These are phyloP conservation scores for Menura novaehollandiae DNA, from an alignment of 2,113 vertebrate species.

Conservation along the genomic window DNA sequence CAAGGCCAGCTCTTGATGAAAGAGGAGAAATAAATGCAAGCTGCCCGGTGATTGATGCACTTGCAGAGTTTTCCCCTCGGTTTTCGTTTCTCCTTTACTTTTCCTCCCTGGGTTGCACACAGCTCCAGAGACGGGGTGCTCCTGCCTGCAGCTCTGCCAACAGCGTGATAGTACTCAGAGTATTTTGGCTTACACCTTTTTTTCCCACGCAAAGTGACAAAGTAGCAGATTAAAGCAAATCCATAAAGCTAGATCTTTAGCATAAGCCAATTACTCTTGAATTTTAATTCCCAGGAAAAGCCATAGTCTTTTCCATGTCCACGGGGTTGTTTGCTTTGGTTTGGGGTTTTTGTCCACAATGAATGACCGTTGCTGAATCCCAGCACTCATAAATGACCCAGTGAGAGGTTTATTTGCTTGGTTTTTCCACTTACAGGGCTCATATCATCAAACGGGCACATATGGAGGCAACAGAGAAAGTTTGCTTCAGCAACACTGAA, in stretches of 20 bases:
- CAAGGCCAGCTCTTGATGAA: neutral
- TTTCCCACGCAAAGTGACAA: slow-evolving; percentile 57
- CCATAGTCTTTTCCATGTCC: neutral
- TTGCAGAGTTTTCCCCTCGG: neutral
- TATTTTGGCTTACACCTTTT: slow-evolving; percentile 63
- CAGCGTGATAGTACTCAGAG: slow-evolving; percentile 45
- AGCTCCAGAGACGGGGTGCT: neutral
- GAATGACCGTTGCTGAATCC: neutral
- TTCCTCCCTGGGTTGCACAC: neutral
- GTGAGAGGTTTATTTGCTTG: neutral
- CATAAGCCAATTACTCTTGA: slow-evolving; percentile 38
- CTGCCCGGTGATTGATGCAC: accelerated
- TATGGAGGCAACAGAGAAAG: slow-evolving; percentile 78
- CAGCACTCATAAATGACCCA: neutral
- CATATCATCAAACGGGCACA: slow-evolving; percentile 61
- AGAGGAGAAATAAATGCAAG: neutral
- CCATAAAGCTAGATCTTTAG: slow-evolving; percentile 43
- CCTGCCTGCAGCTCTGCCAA: slow-evolving; percentile 48
- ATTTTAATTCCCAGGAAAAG: slow-evolving; percentile 31
- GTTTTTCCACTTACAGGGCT: slow-evolving; percentile 58
- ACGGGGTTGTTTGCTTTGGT: neutral
- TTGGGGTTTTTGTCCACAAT: neutral
- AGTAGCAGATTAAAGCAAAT: slow-evolving; percentile 62
- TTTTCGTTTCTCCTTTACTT: slow-evolving; percentile 4
- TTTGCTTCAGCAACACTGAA: slow-evolving; percentile 74